A percentile compares a stretch with the other conserved stretches of the same genome.
phyloP scores from a whole-genome alignment of 1,140 invertebrate genomes.

The Anastrepha obliqua region DNA sequence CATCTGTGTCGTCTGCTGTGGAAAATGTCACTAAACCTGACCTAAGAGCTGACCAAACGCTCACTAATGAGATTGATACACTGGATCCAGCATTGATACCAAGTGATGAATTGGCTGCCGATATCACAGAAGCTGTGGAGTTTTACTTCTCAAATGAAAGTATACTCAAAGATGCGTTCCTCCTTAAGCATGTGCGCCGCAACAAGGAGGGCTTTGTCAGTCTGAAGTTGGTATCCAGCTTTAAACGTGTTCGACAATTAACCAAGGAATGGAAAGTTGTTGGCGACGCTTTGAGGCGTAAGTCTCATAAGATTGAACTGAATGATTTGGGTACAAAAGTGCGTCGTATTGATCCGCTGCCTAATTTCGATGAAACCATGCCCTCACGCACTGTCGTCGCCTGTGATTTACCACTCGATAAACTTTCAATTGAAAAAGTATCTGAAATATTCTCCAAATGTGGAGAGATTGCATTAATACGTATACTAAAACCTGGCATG shows the following conservation, averaged over 20 bases:
- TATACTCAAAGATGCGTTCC: slow-evolving; percentile 95
- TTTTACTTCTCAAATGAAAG: slow-evolving; percentile 97
- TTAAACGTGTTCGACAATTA: slow-evolving; percentile 93
- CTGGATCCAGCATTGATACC: slow-evolving; percentile 74
- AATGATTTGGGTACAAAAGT: slow-evolving; percentile 94
- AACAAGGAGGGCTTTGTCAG: slow-evolving; percentile 97
- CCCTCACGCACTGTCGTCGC: slow-evolving; percentile 93
- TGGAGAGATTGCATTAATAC: slow-evolving; percentile 90
- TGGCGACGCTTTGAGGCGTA: slow-evolving; percentile 84
- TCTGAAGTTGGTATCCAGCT: slow-evolving; percentile 93
- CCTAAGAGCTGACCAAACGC: neutral
- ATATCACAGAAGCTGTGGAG: slow-evolving; percentile 90
- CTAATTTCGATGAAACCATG: slow-evolving; percentile 92
- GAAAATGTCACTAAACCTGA: neutral
- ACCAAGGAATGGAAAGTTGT: slow-evolving; percentile 95
- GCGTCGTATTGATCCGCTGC: slow-evolving; percentile 88
- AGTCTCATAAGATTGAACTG: slow-evolving; percentile 89
- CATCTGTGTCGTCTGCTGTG: neutral
- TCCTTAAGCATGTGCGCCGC: slow-evolving; percentile 93
- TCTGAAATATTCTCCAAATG: slow-evolving; percentile 90
- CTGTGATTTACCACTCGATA: slow-evolving; percentile 88
- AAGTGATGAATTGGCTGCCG: slow-evolving; percentile 83
- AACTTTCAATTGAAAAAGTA: slow-evolving; percentile 89
- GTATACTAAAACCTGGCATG: slow-evolving; percentile 90
- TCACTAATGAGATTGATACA: slow-evolving; percentile 67